Base-by-base conservation (phyloP, 1,140 invertebrate species). In the Antheraea pernyi region DNA sequence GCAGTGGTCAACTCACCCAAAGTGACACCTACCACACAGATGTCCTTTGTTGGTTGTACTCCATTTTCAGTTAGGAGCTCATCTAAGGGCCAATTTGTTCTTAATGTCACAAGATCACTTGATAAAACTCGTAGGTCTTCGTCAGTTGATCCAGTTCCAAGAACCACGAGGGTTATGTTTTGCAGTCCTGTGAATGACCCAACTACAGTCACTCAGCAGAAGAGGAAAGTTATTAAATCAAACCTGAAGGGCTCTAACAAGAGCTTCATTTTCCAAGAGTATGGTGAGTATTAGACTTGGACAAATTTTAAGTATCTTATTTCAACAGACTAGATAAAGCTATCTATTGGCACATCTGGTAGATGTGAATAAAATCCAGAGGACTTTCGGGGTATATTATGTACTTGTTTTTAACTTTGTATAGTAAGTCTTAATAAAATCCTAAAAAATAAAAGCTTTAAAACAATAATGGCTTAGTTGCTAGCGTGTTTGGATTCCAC, bases 171-270 rank as follows among this genome's bases (percentile, higher is more conserved):
- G 72, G 91, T 92, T 8, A 91, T 89, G 86, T 93, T 93, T 69
- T 90, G 88, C 70, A 91, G 89, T 67, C 87, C 89, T 1, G 75
- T 86, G 0, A 82, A 86, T 67, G 85, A 81, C 61, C 81, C 82
- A 0, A 75, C 66, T 0, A 65, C 83, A 0, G 73, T 75, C 2
- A 74, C 73, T 3, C 80, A 84, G 18, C 75, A 85, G 61, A 86
- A 84, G 60, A 75, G 79, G 16, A 89, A 87, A 70, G 73, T 92
- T 36, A 93, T 93, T 46, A 93, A 93, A 67, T 93, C 91, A 7
- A 93, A 83, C 73, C 69, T 93, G 66, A 93, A 93, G 67, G 91
- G 90, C 39, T 91, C 89, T 7, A 91, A 90, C 53, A 93, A 93
- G 75, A 92, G 91, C 71, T 93, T 93, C 67, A 65, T 90, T 9